These are phyloP conservation scores for Lacerta agilis DNA, from an alignment of 2,797 vertebrate species.

Conservation along the genomic window DNA sequence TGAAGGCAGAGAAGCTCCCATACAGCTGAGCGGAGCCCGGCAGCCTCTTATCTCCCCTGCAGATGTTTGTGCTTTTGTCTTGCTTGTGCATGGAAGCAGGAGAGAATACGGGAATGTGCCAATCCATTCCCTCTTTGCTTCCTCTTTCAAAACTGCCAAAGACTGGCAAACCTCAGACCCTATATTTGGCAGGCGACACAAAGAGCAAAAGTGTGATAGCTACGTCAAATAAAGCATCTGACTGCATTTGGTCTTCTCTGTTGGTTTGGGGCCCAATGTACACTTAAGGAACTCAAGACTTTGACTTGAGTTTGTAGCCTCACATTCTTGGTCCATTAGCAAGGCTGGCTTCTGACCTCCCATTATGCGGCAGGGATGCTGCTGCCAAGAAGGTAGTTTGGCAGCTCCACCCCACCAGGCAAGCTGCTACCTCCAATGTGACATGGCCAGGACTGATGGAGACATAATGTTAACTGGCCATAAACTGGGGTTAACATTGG, in stretches of 20 bases:
- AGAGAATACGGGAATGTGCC: conserved; percentile 48
- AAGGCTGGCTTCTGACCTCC: background rate
- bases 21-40: conserved; percentile 40
- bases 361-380: too few relatives aligned
- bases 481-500: background rate
- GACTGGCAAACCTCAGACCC: conserved; percentile 15
- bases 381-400: too few relatives aligned
- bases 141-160: conserved; percentile 49
- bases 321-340: conserved; percentile 9
- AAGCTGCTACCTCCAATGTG: too few relatives aligned
- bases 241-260: background rate
- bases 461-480: background rate
- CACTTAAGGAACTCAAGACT: background rate
- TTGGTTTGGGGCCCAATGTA: conserved; percentile 22
- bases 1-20: conserved; percentile 22
- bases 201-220: background rate
- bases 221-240: background rate
- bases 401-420: too few relatives aligned
- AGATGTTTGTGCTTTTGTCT: conserved; percentile 61
- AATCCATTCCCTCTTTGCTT: conserved; percentile 39
- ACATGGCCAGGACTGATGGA: background rate
- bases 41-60: conserved; percentile 62
- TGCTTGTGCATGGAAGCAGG: background rate
- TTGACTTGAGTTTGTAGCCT: background rate
- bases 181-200: conserved; percentile 18